Evolutionary conservation across 2,888 invertebrate genomes (phyloP).

Genomic region (Seira ritae): DNA sequence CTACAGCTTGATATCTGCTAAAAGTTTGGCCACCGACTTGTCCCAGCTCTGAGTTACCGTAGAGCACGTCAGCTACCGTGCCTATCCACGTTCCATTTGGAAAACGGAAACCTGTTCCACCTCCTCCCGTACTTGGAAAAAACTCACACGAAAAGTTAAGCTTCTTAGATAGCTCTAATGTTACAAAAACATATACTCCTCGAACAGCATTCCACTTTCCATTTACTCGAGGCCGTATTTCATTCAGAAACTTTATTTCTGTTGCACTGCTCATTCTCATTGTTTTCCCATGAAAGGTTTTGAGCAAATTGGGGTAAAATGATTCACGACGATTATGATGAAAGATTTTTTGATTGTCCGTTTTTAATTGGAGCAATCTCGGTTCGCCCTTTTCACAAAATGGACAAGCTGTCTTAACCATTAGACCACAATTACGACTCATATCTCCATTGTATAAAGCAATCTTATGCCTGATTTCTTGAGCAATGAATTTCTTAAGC

Average conservation of each 20-base stretch:
- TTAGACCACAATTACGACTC: neutral
- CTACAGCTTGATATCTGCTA: conserved; percentile 43
- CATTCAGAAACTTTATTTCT: conserved; percentile 48
- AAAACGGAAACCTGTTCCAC: conserved; percentile 48
- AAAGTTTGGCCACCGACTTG: conserved; percentile 42
- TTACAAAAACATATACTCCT: conserved; percentile 47
- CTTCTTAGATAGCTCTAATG: conserved; percentile 37
- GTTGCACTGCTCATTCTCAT: conserved; percentile 45
- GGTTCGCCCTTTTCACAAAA: conserved; percentile 34
- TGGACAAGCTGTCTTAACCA: conserved; percentile 45
- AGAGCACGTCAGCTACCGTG: conserved; percentile 56
- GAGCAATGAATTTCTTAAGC: neutral
- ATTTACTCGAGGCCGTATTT: conserved; percentile 32
- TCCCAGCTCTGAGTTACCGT: conserved; percentile 48
- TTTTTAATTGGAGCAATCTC: too few species aligned
- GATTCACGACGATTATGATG: too few species aligned
- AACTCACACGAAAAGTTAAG: conserved; percentile 55
- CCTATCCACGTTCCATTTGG: conserved; percentile 65
- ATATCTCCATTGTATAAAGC: conserved; percentile 44
- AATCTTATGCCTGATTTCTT: conserved; percentile 20
- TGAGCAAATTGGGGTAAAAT: neutral
- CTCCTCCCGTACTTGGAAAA: conserved; percentile 48
- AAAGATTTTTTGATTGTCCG: conserved; percentile 19
- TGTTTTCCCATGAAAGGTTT: conserved; percentile 9
- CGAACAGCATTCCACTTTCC: conserved; percentile 33